Base-by-base conservation (phyloP, 1,140 invertebrate genomes). In the Meloidogyne chitwoodi region DNA sequence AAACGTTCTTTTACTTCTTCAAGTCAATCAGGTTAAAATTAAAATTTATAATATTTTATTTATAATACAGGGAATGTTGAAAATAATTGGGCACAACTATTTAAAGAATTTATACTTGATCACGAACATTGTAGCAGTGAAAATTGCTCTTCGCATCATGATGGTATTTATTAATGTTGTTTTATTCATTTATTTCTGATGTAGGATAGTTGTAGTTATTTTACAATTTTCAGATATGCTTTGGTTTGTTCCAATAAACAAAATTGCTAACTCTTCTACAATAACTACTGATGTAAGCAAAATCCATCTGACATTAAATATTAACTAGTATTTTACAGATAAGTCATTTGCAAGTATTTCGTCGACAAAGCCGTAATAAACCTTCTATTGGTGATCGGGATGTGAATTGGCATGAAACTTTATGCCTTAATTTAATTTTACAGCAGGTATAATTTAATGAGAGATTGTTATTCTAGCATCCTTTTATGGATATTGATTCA, bases 321-420 rank as follows among this genome's bases (percentile, higher is more conserved):
- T 14, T 10, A 41, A 22, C 16, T 26, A 62, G 1, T n/a, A 19
- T n/a, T 79, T 81, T 83, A 62, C 19, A 78, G 76, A 75, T 56
- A 6, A 81, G 77, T 48, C 82, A 82, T 38, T 84, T 75, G 29
- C 85, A 86, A 86, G 84, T 98, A 31, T 97, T 95, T 90, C 91
- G 96, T 72, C 93, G 95, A 88, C 94, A 97, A 88, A 96, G 94
- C 83, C 93, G 94, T 87, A 96, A 96, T 88, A 89, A 97, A 83
- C 96, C 96, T 38, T 93, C 94, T 81, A 80, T 89, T 65, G 93
- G 93, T 70, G 95, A 98, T 90, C 92, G 92, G 27, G 93, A 94
- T 85, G 93, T 98, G 82, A 95, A 98, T 89, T 98, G 96, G 96
- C 94, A 98, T 89, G 96, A 99, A 90, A 98, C 96, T 66, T 94